Evolutionary conservation across 2,888 invertebrate genomes (phyloP).

Genomic region (Ctenicera cuprea): DNA sequence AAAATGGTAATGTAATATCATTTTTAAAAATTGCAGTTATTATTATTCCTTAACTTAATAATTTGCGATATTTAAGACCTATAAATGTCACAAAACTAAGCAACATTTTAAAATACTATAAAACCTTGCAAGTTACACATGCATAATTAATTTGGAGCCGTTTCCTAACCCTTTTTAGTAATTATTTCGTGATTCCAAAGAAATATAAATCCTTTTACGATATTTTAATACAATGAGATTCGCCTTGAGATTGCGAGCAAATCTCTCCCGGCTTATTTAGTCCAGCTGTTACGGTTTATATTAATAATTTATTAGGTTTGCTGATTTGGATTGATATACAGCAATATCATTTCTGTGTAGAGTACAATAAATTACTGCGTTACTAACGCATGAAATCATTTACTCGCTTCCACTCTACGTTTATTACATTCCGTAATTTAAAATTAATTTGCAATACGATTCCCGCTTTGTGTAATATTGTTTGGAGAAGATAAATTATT

Average conservation of each 20-base stretch:
- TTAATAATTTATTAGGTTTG: slow-evolving; percentile 52
- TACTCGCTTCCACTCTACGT: slow-evolving; percentile 53
- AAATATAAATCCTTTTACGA: not conserved
- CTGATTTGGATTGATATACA: slow-evolving; percentile 50
- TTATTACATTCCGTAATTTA: slow-evolving; percentile 54
- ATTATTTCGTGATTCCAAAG: slow-evolving; percentile 1
- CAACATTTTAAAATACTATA: too few species aligned
- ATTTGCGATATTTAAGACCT: too few species aligned
- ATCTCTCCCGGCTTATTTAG: slow-evolving; percentile 29
- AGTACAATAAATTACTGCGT: slow-evolving; percentile 51
- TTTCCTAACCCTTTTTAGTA: not conserved
- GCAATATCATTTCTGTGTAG: slow-evolving; percentile 51
- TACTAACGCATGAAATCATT: slow-evolving; percentile 54
- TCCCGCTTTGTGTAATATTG: slow-evolving; percentile 53
- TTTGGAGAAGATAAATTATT: slow-evolving; percentile 54
- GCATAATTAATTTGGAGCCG: not conserved
- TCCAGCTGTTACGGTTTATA: slow-evolving; percentile 44
- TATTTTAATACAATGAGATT: slow-evolving; percentile 4
- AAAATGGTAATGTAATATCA: too few species aligned
- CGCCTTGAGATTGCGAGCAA: slow-evolving; percentile 23
- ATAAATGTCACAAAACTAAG: too few species aligned
- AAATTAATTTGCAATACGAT: slow-evolving; percentile 54
- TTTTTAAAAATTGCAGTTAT: too few species aligned
- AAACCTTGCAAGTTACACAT: not conserved
- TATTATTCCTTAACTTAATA: too few species aligned